A percentile compares a stretch with the other conserved stretches of the same genome.
Evolutionary conservation across 2,888 invertebrate genomes (phyloP).

Genomic region (Helleia helle): DNA sequence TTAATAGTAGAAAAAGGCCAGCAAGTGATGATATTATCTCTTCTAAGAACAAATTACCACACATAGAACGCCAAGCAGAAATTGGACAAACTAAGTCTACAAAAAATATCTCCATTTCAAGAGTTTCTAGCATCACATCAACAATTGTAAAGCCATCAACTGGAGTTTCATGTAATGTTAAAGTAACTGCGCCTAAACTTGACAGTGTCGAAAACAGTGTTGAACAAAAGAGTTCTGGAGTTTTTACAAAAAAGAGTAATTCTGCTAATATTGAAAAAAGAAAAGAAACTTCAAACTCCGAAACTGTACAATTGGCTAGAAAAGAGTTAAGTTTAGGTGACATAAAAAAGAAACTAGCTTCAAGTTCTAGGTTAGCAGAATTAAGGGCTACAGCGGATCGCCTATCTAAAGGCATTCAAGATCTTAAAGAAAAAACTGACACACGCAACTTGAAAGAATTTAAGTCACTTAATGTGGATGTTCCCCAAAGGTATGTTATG

Average conservation of each 20-base stretch:
- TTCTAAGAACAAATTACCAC: conserved; percentile 66
- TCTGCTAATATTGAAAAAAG: conserved; percentile 35
- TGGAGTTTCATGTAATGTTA: conserved; percentile 10
- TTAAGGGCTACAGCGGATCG: conserved; percentile 78
- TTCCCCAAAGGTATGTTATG: conserved; percentile 75
- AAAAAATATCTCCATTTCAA: conserved; percentile 18
- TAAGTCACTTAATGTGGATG: conserved; percentile 83
- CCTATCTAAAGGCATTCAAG: conserved; percentile 77
- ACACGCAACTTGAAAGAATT: conserved; percentile 78
- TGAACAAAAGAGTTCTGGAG: conserved; percentile 20
- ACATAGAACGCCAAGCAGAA: conserved; percentile 37
- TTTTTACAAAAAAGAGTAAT: conserved; percentile 48
- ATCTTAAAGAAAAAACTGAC: conserved; percentile 66
- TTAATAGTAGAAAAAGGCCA: conserved; percentile 83
- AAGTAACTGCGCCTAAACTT: conserved; percentile 5
- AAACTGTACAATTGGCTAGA: conserved; percentile 57
- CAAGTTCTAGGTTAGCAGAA: conserved; percentile 80
- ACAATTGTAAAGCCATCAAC: conserved; percentile 14
- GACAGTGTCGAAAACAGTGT: conserved; percentile 9
- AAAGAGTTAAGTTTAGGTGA: conserved; percentile 80
- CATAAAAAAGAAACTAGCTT: conserved; percentile 78
- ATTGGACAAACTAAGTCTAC: conserved; percentile 17
- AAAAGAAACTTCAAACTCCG: conserved; percentile 33
- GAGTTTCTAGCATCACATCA: conserved; percentile 17
- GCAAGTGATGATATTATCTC: conserved; percentile 77